Percentiles rank a stretch among this genome's conserved stretches.
phyloP scores from a whole-genome alignment of 2,797 vertebrate genomes.

The Sebastes glaucus region DNA sequence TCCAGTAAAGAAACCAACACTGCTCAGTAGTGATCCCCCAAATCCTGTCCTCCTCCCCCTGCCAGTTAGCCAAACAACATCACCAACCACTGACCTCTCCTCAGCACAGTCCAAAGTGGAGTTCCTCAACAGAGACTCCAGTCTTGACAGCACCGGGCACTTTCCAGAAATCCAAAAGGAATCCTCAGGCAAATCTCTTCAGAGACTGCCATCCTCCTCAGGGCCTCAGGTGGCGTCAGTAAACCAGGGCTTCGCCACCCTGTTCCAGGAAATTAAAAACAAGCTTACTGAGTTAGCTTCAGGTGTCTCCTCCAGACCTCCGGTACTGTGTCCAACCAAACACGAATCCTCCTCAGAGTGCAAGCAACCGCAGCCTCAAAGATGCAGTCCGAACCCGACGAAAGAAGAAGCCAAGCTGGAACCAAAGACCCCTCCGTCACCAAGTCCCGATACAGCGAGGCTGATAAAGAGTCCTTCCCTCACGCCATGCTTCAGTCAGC shows the following conservation, averaged over 20 bases:
- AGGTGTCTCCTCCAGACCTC: neutral
- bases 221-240: neutral
- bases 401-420: conserved; percentile 1
- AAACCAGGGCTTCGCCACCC: neutral
- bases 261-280: conserved; percentile 16
- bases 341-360: neutral
- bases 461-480: neutral
- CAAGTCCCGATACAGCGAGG: neutral
- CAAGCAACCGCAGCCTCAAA: neutral
- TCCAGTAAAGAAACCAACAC: conserved; percentile 41
- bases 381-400: neutral
- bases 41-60: conserved; percentile 74
- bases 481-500: neutral
- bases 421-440: conserved; percentile 22
- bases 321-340: neutral
- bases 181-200: neutral
- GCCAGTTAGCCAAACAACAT: neutral
- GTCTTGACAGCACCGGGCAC: conserved; percentile 7
- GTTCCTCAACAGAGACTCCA: neutral
- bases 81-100: neutral
- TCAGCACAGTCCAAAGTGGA: conserved; percentile 2
- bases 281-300: neutral
- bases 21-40: conserved; percentile 72
- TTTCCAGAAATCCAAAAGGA: conserved; percentile 22
- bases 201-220: neutral